Conservation (phyloP, 2,113 vertebrate species). For the Garra rufa region DNA sequence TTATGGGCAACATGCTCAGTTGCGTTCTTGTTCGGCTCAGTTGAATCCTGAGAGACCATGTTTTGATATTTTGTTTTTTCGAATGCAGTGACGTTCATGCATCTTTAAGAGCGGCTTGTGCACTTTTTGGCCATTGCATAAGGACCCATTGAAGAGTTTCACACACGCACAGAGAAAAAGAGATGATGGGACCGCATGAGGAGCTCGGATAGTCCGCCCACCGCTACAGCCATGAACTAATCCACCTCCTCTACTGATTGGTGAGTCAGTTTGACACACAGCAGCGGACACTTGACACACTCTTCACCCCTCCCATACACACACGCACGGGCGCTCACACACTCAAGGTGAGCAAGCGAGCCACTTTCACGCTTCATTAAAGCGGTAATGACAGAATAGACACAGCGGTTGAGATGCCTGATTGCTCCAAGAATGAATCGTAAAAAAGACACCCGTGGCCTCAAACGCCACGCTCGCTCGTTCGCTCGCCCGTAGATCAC, state of each 20-base stretch:
- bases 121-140: background rate
- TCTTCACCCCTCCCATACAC: conserved; percentile 12
- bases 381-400: conserved; percentile 64
- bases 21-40: background rate
- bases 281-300: conserved; percentile 19
- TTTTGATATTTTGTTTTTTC: background rate
- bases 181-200: conserved; percentile 18
- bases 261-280: conserved; percentile 44
- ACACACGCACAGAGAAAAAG: background rate
- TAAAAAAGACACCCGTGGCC: conserved; percentile 60
- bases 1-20: background rate
- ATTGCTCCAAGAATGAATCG: conserved; percentile 65
- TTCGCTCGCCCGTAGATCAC: background rate
- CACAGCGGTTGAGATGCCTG: conserved; percentile 59
- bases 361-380: conserved; percentile 74
- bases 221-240: conserved; percentile 41
- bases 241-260: conserved; percentile 47
- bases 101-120: background rate
- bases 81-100: background rate
- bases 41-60: background rate
- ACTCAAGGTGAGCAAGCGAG: conserved; percentile 69
- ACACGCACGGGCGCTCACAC: conserved; percentile 7
- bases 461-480: background rate
- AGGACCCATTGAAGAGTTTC: background rate
- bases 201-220: conserved; percentile 48